phyloP scores from a whole-genome alignment of 2,113 vertebrate genomes.

The Ciconia stormi region DNA sequence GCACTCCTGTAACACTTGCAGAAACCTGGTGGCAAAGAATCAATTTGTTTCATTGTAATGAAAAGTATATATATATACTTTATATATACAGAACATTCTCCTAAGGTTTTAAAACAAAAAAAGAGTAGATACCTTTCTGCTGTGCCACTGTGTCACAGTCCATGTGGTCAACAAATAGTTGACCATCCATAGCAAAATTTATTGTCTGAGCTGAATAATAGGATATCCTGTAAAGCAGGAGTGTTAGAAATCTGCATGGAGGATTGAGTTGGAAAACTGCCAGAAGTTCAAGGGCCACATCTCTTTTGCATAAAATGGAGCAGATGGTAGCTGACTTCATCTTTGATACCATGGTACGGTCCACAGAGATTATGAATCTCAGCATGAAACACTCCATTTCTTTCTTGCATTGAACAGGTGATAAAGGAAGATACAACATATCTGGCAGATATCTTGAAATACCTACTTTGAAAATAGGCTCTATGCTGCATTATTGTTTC shows the following conservation, averaged over 20 bases:
- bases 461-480: not conserved
- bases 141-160: not conserved
- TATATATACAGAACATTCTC: not conserved
- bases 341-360: not conserved
- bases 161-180: not conserved
- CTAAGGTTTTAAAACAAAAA: not conserved
- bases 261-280: constrained; percentile 29
- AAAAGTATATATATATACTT: not conserved
- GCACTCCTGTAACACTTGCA: not conserved
- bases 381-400: not conserved
- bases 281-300: constrained; percentile 50
- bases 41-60: not conserved
- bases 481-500: not conserved
- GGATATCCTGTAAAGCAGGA: not conserved
- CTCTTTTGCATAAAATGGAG: constrained; percentile 61
- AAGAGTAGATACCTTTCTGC: not conserved
- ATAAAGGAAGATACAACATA: not conserved
- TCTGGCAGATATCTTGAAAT: not conserved
- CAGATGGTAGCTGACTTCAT: constrained; percentile 62
- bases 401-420: not conserved
- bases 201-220: constrained; percentile 3
- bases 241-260: constrained; percentile 1
- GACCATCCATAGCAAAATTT: not conserved
- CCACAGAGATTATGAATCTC: constrained; percentile 50
- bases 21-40: not conserved